Percentiles rank a stretch among this genome's conserved stretches.
Evolutionary conservation across 2,113 vertebrate species (phyloP).

Genomic region (Stictonetta naevosa): DNA sequence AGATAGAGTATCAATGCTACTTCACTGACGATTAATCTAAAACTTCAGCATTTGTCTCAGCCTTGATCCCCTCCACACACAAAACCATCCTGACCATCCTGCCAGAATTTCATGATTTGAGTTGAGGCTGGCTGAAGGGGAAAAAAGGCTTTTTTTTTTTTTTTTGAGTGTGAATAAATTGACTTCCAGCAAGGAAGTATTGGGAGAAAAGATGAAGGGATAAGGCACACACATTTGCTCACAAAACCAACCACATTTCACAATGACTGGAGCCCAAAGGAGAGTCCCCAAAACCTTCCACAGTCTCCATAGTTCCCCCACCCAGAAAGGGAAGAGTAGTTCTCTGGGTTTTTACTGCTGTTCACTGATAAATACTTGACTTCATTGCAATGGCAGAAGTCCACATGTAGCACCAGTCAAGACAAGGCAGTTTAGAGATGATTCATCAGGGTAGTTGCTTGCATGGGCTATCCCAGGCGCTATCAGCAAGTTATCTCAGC

Average conservation of each 20-base stretch:
- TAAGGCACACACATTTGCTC: background rate
- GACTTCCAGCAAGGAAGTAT: background rate
- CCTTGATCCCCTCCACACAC: background rate
- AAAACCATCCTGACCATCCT: background rate
- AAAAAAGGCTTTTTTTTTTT: background rate
- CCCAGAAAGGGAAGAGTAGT: background rate
- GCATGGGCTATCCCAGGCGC: background rate
- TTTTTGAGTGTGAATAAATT: background rate
- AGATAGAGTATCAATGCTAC: background rate
- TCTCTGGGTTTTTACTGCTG: background rate
- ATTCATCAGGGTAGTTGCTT: background rate
- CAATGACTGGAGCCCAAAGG: background rate
- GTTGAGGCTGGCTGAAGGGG: background rate
- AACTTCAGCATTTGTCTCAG: background rate
- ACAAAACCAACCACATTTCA: rapidly evolving
- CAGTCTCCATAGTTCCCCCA: background rate
- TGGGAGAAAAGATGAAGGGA: background rate
- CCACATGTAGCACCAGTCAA: background rate
- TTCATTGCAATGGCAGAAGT: background rate
- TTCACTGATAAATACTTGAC: background rate
- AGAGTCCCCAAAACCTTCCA: background rate
- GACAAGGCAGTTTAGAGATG: background rate
- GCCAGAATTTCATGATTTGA: background rate
- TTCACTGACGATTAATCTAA: background rate
- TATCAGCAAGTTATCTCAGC: background rate